Conservation (phyloP, 2,113 vertebrate genomes). For the Muntiacus muntjak region DNA sequence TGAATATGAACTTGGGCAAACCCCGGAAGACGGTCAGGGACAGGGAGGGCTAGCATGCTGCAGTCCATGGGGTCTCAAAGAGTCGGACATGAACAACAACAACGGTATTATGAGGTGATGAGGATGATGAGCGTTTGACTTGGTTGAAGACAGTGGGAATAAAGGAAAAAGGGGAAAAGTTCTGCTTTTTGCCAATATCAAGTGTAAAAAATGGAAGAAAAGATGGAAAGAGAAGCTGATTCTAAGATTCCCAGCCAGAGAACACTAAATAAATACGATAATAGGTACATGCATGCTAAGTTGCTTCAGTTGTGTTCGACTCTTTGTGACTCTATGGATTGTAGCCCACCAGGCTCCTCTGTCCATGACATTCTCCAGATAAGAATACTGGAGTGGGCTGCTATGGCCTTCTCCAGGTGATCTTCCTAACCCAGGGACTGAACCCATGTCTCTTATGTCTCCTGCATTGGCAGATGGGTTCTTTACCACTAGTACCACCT, state of each 20-base stretch:
- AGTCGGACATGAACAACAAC: neutral
- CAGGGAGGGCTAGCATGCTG: neutral
- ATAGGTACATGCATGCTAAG: neutral
- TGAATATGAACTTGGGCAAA: neutral
- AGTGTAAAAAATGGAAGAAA: neutral
- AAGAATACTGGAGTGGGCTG: neutral
- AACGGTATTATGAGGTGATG: neutral
- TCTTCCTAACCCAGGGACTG: neutral
- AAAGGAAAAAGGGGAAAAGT: neutral
- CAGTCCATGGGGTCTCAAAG: neutral
- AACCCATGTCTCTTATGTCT: neutral
- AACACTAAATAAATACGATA: neutral
- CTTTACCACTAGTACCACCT: neutral
- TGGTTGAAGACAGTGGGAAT: neutral
- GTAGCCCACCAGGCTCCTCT: neutral
- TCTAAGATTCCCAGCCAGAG: neutral
- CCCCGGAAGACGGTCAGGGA: rapidly evolving
- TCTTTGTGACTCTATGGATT: neutral
- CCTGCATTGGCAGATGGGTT: neutral
- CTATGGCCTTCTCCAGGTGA: neutral
- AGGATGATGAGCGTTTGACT: neutral
- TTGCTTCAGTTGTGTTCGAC: neutral
- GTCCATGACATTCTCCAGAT: neutral
- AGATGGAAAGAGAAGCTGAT: neutral
- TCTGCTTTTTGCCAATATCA: neutral